A percentile compares a stretch with the other conserved stretches of the same genome.
Evolutionary conservation across 2,888 invertebrate species (phyloP).

Genomic region (Eupithecia subumbrata): DNA sequence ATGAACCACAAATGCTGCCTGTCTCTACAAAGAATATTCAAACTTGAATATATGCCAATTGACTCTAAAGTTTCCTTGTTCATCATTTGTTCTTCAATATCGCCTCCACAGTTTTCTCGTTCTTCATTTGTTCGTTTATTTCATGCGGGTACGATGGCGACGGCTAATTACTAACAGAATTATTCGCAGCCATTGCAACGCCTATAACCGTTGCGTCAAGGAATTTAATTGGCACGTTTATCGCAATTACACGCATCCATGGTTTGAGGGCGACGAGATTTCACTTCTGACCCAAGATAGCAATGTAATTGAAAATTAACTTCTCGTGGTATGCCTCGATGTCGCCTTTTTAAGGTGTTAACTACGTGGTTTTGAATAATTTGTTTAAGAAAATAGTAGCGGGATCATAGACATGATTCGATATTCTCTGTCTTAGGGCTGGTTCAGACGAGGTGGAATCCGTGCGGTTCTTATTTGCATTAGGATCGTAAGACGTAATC

Average conservation of each 20-base stretch:
- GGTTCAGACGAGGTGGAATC: not conserved
- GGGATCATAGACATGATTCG: not conserved
- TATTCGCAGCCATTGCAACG: conserved; percentile 34
- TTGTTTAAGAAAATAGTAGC: conserved; percentile 31
- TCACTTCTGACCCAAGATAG: conserved; percentile 76
- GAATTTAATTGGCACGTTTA: conserved; percentile 73
- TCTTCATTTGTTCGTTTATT: conserved; percentile 10
- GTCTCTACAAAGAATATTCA: not conserved
- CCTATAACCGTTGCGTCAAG: conserved; percentile 63
- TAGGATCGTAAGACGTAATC: not conserved
- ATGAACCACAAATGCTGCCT: not conserved
- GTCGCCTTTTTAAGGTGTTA: conserved; percentile 50
- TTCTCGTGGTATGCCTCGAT: conserved; percentile 42
- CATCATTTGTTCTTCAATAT: not conserved
- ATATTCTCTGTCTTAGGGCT: not conserved
- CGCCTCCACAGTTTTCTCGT: conserved; percentile 1
- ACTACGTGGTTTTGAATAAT: conserved; percentile 45
- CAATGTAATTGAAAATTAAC: conserved; percentile 69
- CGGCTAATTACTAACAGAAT: conserved; percentile 40
- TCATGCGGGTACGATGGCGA: conserved; percentile 29
- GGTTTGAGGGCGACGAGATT: conserved; percentile 77
- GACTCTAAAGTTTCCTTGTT: not conserved
- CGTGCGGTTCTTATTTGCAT: not conserved
- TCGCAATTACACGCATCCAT: conserved; percentile 81
- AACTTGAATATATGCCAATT: not conserved